A percentile compares a stretch with the other conserved stretches of the same genome.
Evolutionary conservation across 2,888 invertebrate species (phyloP).

Genomic region (Rhimphoctona megacephalus): DNA sequence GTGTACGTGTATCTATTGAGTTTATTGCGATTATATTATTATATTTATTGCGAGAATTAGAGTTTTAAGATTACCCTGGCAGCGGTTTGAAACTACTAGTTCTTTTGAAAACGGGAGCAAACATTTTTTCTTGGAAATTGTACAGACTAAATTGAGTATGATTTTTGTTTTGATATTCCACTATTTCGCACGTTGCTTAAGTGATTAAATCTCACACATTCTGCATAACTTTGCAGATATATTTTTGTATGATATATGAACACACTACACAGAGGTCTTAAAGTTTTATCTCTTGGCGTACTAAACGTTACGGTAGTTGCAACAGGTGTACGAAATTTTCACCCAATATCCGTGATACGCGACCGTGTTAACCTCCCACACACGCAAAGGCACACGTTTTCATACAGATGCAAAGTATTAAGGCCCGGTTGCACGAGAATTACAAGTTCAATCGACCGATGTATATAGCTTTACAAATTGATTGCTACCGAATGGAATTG

Average conservation of each 20-base stretch:
- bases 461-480: not conserved
- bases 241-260: not conserved
- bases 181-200: too few species aligned
- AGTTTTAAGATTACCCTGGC: too few species aligned
- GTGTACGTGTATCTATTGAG: not conserved
- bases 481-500: not conserved
- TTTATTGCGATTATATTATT: too few species aligned
- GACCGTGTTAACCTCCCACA: slow-evolving; percentile 29
- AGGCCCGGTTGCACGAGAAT: not conserved
- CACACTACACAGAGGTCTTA: not conserved
- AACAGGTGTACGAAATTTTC: slow-evolving; percentile 62
- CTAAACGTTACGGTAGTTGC: slow-evolving; percentile 42
- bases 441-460: not conserved
- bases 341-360: slow-evolving; percentile 55
- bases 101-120: too few species aligned
- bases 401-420: not conserved
- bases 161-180: too few species aligned
- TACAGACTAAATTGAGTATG: too few species aligned
- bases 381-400: not conserved
- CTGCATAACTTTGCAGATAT: not conserved
- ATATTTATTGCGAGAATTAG: too few species aligned
- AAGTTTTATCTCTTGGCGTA: slow-evolving; percentile 14
- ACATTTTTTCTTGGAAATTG: too few species aligned
- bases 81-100: too few species aligned
- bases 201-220: not conserved